phyloP scores from a whole-genome alignment of 2,797 vertebrate species.

The Eptatretus atami region DNA sequence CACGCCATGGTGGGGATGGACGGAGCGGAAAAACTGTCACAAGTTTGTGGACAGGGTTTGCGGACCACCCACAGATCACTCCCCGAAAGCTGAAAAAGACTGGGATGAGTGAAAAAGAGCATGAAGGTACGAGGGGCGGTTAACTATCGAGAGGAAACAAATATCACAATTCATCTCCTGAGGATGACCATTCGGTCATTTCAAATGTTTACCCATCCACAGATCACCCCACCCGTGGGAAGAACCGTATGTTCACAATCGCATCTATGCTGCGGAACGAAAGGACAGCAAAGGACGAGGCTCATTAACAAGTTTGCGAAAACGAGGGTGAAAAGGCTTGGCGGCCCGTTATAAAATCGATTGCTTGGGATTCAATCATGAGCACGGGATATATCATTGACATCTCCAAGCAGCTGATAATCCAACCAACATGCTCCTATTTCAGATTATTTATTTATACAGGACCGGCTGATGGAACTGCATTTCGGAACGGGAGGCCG shows the following conservation, averaged over 20 bases:
- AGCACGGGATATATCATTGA: not conserved
- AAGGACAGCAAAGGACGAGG: constrained; percentile 66
- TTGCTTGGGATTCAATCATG: not conserved
- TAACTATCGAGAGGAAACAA: not conserved
- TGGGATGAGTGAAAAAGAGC: constrained; percentile 53
- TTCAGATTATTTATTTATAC: constrained; percentile 10
- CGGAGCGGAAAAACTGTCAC: constrained; percentile 72
- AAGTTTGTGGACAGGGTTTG: constrained; percentile 83
- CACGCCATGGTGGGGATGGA: constrained; percentile 78
- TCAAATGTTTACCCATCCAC: not conserved
- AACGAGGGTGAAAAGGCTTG: constrained; percentile 65
- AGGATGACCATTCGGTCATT: not conserved
- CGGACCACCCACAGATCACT: constrained; percentile 79
- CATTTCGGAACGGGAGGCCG: constrained; percentile 92
- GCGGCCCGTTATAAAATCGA: not conserved
- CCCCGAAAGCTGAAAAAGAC: constrained; percentile 81
- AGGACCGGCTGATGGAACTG: constrained; percentile 89
- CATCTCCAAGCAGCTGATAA: not conserved
- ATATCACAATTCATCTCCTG: not conserved
- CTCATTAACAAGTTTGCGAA: constrained; percentile 81
- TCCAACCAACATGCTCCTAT: not conserved
- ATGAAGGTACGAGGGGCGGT: constrained; percentile 33
- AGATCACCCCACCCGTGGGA: constrained; percentile 2
- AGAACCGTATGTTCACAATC: constrained; percentile 78
- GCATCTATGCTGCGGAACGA: constrained; percentile 81